A percentile compares a stretch with the other conserved stretches of the same genome.
phyloP scores from a whole-genome alignment of 23 tunicate genomes.

The Clavelina lepadiformis region DNA sequence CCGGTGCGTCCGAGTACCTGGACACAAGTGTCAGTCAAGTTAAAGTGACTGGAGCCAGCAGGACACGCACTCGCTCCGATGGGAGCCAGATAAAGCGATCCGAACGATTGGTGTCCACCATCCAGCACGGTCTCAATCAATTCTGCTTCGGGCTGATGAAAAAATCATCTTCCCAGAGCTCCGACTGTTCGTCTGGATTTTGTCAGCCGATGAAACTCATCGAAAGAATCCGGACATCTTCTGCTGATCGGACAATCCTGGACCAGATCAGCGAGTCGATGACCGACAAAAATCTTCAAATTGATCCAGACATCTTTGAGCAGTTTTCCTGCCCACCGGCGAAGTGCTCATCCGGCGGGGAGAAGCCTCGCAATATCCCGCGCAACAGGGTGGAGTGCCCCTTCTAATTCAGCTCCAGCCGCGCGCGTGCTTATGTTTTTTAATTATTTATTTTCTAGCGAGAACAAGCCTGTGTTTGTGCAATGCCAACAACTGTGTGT shows the following conservation, averaged over 20 bases:
- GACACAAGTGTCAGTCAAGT: too few species aligned
- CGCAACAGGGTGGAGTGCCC: constrained; percentile 73
- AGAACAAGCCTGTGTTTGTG: too few species aligned
- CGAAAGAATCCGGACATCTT: constrained; percentile 15
- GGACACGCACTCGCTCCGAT: constrained; percentile 64
- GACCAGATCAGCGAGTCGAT: neutral
- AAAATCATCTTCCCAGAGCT: neutral
- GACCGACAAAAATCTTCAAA: neutral
- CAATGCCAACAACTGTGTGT: too few species aligned
- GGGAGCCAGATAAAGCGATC: constrained; percentile 13
- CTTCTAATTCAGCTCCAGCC: constrained; percentile 28
- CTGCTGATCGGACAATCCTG: constrained; percentile 18
- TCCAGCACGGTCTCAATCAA: constrained; percentile 11
- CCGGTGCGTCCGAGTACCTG: too few species aligned
- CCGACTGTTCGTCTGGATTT: neutral
- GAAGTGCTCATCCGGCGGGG: constrained; percentile 35
- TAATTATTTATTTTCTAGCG: too few species aligned
- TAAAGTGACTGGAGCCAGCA: neutral
- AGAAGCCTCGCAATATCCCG: constrained; percentile 20
- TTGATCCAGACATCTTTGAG: neutral
- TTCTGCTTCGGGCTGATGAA: constrained; percentile 7
- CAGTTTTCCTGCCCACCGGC: constrained; percentile 7
- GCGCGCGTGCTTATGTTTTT: too few species aligned
- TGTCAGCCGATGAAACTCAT: constrained; percentile 4
- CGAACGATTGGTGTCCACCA: neutral